Percentiles rank a stretch among this genome's conserved stretches.
These are phyloP conservation scores for Semaprochilodus insignis DNA, from an alignment of 2,797 vertebrate genomes.

Conservation along the genomic window DNA sequence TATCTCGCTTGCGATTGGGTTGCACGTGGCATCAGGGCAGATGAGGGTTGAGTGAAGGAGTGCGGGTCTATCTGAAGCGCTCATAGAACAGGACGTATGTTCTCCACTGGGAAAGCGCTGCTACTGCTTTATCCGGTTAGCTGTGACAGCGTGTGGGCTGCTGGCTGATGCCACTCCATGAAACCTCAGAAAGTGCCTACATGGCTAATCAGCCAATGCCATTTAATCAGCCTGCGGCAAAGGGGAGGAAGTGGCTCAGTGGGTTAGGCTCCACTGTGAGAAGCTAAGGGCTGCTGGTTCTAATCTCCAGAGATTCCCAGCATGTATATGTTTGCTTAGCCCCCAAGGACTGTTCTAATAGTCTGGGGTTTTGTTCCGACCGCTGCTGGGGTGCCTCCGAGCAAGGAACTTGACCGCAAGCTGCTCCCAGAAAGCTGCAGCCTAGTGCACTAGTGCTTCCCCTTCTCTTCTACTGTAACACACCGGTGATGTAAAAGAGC, in stretches of 20 bases:
- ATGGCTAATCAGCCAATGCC: conserved; percentile 13
- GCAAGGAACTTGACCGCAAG: conserved; percentile 5
- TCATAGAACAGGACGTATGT: neutral
- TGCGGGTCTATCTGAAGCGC: conserved; percentile 15
- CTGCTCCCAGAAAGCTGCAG: neutral
- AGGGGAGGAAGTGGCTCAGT: neutral
- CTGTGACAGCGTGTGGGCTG: conserved; percentile 11
- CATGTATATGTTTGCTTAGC: neutral
- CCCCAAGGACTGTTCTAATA: conserved; percentile 17
- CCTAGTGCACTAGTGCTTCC: neutral
- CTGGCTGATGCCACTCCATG: conserved; percentile 35
- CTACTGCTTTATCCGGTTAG: conserved; percentile 18
- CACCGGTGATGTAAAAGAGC: neutral
- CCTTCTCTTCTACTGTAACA: neutral
- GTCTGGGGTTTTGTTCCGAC: neutral
- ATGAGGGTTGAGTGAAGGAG: neutral
- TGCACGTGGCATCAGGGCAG: neutral
- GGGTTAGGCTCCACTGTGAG: neutral
- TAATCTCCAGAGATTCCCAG: conserved; percentile 21
- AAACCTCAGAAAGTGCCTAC: conserved; percentile 34
- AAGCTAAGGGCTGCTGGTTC: neutral
- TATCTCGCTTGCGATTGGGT: conserved; percentile 9
- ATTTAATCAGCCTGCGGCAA: conserved; percentile 32
- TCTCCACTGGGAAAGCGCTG: conserved; percentile 8
- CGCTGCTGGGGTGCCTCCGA: neutral